Evolutionary conservation across 92 coral and sea anemone genomes (phyloP), one percentile per base, ranked within the genome.

Genomic region (Micromussa lordhowensis): DNA sequence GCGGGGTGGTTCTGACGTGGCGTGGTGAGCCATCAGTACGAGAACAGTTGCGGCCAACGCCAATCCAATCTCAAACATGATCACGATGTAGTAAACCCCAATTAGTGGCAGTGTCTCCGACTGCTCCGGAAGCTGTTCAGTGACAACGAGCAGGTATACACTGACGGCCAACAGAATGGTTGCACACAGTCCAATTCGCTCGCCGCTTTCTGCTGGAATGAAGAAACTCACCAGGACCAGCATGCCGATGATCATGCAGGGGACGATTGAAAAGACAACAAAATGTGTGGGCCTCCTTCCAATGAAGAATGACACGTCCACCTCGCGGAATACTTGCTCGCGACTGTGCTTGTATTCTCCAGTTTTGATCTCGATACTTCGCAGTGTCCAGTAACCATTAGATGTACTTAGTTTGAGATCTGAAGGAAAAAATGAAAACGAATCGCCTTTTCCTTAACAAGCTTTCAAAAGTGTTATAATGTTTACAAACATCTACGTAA

Each of bases 161-260:
- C 96, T 93, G 44, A 91, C 82, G 9, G 96, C 91, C 63, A 93
- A 81, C 44, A 93, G 86, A 77, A 93, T 89, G 44, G 94, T 87
- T 22, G 96, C 83, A 61, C 96, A 91, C 26, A 93, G 77, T 1
- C 96, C 96, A 24, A 94, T 88, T 40, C 97, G 82, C 75, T 92
- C 97, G 32, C 97, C 97, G 66, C 78, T 92, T 34, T 94, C 97
- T 2, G 93, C 92, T 1, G 97, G 97, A 31, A 94, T 94, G 78
- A 87, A 87, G 85, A 94, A 94, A 87, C 95, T 94, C 59, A 92
- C 86, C 53, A 94, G 91, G 17, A 94, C 88, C 61, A 94, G 90
- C 92, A 94, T 28, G 44, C 95, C 88, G 55, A 94, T 90, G 63
- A 94, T 88, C 64, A 87, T 92, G 58, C 92, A 92, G 0, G 97